Conservation (phyloP, 2,113 vertebrate genomes). For the Hemichromis elongatus region DNA sequence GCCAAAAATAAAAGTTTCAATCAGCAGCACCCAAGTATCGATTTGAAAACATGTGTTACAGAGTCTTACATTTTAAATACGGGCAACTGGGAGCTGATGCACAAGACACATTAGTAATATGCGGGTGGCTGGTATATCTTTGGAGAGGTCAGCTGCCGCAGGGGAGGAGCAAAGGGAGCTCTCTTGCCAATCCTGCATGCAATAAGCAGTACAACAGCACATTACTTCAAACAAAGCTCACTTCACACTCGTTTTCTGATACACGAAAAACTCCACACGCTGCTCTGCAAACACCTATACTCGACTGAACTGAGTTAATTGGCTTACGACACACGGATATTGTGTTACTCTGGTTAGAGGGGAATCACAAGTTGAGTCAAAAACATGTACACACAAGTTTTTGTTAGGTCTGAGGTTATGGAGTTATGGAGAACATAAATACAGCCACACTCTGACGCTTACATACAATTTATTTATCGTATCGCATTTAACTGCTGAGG, state of each 20-base stretch:
- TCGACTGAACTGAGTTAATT: neutral
- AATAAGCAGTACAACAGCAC: conserved; percentile 92
- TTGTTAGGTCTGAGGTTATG: neutral
- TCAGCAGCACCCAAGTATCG: neutral
- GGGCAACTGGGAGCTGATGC: conserved; percentile 47
- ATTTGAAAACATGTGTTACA: neutral
- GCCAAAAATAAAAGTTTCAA: neutral
- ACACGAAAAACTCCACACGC: neutral
- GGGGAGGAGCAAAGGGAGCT: conserved; percentile 82
- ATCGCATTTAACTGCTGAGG: neutral
- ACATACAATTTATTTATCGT: neutral
- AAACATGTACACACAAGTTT: neutral
- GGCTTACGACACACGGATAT: neutral
- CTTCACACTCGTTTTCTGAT: conserved; percentile 78
- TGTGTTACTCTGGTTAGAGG: conserved; percentile 17
- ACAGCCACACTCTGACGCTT: conserved; percentile 9
- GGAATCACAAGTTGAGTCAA: neutral
- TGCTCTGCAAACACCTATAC: neutral
- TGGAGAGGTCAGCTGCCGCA: conserved; percentile 83
- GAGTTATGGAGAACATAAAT: conserved; percentile 26
- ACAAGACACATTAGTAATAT: conserved; percentile 78
- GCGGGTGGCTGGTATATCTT: conserved; percentile 83
- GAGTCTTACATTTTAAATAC: neutral
- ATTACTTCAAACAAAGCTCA: conserved; percentile 84
- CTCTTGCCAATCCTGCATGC: conserved; percentile 93